Base-by-base conservation (phyloP, 2,797 vertebrate genomes). In the Selene dorsalis region DNA sequence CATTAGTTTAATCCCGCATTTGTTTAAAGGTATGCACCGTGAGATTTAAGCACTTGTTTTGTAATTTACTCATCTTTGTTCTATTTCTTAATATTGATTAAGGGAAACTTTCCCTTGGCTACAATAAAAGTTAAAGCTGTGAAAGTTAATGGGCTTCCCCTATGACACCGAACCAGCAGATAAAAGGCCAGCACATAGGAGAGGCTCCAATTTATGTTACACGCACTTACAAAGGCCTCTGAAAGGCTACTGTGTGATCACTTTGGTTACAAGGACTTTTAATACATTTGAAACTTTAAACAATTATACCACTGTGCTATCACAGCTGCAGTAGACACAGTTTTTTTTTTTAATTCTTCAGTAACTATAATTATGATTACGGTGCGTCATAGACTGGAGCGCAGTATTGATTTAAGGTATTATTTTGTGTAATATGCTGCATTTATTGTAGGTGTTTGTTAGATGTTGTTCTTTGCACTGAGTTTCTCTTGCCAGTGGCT, bases 91-190 rank as follows among this genome's bases (percentile, higher is more conserved):
- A 63, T 52, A 43, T 47, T 48, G 65, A 64, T 70, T 80, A 64
- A 58, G 5, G 69, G 53, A 64, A 80, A 63, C 57, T 73, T 80
- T 72, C 83, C 73, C 69, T 73, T 71, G 55, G 69, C 65, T 66
- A 61, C 73, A 70, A 65, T 8, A 76, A 81, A 87, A 85, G 68
- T 72, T 48, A 80, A 55, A 10, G 26, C 60, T 69, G 69, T 87
- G 84, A 85, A 87, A 87, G 89, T 88, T 90, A 93, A 92, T 94
- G 92, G 86, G 84, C 69, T 82, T 81, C 77, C 58, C 63, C 67
- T 70, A 63, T 75, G 84, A 88, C 76, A 80, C 77, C 14, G 65
- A 85, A 68, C 57, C 65, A 74, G 61, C 45, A 68, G 63, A 84
- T 75, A 69, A 89, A 89, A 87, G 86, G 65, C 66, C 66, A 67